A percentile compares a stretch with the other conserved stretches of the same genome.
These are phyloP conservation scores for Rhopalosiphum padi DNA, from an alignment of 1,140 invertebrate species.

Conservation along the genomic window DNA sequence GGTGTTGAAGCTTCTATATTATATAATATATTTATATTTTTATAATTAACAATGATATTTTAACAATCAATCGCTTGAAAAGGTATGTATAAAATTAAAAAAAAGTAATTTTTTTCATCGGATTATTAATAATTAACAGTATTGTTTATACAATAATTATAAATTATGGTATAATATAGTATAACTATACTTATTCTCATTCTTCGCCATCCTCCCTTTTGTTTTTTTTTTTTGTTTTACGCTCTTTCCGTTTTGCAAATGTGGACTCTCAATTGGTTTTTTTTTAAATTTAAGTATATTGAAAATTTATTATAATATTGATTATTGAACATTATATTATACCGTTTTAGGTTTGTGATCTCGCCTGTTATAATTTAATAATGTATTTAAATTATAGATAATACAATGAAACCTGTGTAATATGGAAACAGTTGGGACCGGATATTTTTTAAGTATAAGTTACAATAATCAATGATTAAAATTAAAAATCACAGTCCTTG, in stretches of 20 bases:
- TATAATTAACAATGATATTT: neutral
- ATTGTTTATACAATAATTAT: neutral
- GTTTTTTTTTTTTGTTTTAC: neutral
- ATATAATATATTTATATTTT: neutral
- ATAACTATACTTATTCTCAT: neutral
- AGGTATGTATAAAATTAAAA: neutral
- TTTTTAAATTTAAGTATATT: neutral
- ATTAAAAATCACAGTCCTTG: slow-evolving; percentile 3
- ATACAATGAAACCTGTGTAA: too few relatives aligned
- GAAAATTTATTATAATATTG: neutral
- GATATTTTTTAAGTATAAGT: neutral
- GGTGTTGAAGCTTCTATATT: neutral
- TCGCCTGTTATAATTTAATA: neutral
- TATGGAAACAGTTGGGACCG: too few relatives aligned
- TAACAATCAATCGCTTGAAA: neutral
- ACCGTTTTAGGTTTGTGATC: neutral
- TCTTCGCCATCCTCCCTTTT: neutral
- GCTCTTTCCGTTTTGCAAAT: neutral
- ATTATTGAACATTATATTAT: neutral
- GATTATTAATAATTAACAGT: neutral
- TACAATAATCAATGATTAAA: neutral
- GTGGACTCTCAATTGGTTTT: neutral
- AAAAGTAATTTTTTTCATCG: neutral
- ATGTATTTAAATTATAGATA: neutral
- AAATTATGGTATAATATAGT: neutral